phyloP scores from a whole-genome alignment of 2,888 invertebrate species.

The Eueremaeus valkanovi region DNA sequence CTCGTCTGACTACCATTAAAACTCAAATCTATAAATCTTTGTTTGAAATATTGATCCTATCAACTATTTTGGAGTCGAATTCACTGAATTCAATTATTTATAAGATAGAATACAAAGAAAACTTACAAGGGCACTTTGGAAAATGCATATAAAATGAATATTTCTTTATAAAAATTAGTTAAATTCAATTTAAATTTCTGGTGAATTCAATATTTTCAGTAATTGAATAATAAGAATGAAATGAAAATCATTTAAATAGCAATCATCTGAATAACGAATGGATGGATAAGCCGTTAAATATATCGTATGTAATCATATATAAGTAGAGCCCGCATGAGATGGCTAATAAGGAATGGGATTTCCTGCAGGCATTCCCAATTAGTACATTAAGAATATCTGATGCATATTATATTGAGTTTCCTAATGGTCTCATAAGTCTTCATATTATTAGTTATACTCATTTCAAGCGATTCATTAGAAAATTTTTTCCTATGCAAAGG shows the following conservation, averaged over 20 bases:
- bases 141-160: too few relatives aligned
- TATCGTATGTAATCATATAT: background rate
- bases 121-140: too few relatives aligned
- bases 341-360: constrained; percentile 16
- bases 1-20: constrained; percentile 13
- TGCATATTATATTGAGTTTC: constrained; percentile 25
- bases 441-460: constrained; percentile 13
- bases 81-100: background rate
- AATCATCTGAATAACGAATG: constrained; percentile 23
- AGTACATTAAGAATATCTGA: constrained; percentile 34
- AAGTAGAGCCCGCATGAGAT: background rate
- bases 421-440: constrained; percentile 16
- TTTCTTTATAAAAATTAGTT: too few relatives aligned
- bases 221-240: background rate
- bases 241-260: constrained; percentile 20
- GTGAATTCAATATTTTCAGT: background rate
- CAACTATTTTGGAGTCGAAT: background rate
- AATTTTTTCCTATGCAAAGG: constrained; percentile 12
- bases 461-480: constrained; percentile 30
- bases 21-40: constrained; percentile 30
- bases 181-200: background rate
- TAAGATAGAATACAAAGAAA: too few relatives aligned
- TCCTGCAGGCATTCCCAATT: constrained; percentile 25
- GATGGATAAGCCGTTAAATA: constrained; percentile 20
- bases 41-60: too few relatives aligned